phyloP scores from a whole-genome alignment of 64 coral and sea anemone genomes.

The Trachythela sp. region DNA sequence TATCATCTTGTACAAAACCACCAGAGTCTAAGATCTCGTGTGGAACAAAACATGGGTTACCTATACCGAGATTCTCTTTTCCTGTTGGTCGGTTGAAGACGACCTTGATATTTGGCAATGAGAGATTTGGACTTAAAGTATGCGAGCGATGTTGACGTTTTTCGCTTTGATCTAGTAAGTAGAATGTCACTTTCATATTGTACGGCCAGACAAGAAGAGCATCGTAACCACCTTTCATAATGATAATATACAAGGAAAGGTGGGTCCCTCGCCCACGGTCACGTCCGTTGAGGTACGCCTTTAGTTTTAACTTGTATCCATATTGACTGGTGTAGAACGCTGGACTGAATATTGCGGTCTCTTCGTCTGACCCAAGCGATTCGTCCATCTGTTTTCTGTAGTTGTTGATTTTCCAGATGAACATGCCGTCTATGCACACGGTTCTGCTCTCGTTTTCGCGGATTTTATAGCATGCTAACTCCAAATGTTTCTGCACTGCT shows the following conservation, averaged over 20 bases:
- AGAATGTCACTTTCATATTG: conserved; percentile 98
- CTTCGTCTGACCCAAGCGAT: conserved; percentile 67
- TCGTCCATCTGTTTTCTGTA: conserved; percentile 76
- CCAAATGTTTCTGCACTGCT: conserved; percentile 73
- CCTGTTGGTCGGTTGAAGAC: conserved; percentile 82
- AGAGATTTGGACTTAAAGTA: conserved; percentile 77
- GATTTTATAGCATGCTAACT: conserved; percentile 81
- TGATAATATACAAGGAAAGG: conserved; percentile 87
- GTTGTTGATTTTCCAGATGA: conserved; percentile 86
- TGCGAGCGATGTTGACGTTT: conserved; percentile 73
- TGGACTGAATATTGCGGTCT: conserved; percentile 87
- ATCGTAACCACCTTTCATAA: conserved; percentile 97
- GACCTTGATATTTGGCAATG: conserved; percentile 96
- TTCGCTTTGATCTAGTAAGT: conserved; percentile 88
- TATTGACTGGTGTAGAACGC: conserved; percentile 94
- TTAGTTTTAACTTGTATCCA: conserved; percentile 88
- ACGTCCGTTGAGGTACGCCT: conserved; percentile 86
- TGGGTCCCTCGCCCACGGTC: conserved; percentile 88
- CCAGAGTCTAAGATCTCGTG: conserved; percentile 71
- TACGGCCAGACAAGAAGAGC: conserved; percentile 90
- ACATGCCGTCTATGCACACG: conserved; percentile 74
- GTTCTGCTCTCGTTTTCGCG: conserved; percentile 93
- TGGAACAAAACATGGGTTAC: conserved; percentile 93
- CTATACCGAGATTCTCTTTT: conserved; percentile 92
- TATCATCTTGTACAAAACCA: conserved; percentile 83